Percentiles rank a stretch among this genome's conserved stretches.
These are phyloP conservation scores for Podiceps cristatus DNA, from an alignment of 2,113 vertebrate genomes.

Conservation along the genomic window DNA sequence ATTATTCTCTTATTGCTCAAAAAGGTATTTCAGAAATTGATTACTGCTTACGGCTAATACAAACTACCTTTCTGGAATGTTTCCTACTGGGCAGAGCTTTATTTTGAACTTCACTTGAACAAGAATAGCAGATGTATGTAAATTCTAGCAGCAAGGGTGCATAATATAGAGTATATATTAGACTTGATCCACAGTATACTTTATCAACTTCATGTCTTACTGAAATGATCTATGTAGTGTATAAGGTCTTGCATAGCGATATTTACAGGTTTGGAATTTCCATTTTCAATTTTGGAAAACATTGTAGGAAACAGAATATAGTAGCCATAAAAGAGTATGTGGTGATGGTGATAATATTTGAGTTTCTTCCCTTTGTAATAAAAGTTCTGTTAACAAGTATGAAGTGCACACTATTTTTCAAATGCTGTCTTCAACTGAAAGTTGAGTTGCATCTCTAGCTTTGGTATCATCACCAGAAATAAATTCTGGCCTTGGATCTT, in stretches of 20 bases:
- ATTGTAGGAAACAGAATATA: background rate
- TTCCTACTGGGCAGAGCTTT: conserved; percentile 31
- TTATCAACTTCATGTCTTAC: background rate
- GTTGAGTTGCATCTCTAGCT: background rate
- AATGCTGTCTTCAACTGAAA: background rate
- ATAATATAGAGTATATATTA: background rate
- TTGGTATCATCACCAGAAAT: background rate
- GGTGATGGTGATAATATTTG: background rate
- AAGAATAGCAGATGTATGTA: background rate
- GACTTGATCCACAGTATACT: background rate
- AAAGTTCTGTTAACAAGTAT: background rate
- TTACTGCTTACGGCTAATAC: conserved; percentile 50
- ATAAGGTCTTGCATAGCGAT: background rate
- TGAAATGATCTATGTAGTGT: background rate
- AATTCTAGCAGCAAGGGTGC: background rate
- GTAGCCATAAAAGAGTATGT: background rate
- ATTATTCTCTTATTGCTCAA: conserved; percentile 65
- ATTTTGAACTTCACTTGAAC: background rate
- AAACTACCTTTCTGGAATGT: conserved; percentile 43
- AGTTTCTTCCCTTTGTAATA: background rate
- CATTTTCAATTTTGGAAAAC: background rate
- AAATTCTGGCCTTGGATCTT: background rate
- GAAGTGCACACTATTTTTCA: background rate
- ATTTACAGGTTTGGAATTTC: background rate
- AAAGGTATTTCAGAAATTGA: conserved; percentile 61